phyloP scores from a whole-genome alignment of 2,888 invertebrate genomes.

The Steinernema carpocapsae region DNA sequence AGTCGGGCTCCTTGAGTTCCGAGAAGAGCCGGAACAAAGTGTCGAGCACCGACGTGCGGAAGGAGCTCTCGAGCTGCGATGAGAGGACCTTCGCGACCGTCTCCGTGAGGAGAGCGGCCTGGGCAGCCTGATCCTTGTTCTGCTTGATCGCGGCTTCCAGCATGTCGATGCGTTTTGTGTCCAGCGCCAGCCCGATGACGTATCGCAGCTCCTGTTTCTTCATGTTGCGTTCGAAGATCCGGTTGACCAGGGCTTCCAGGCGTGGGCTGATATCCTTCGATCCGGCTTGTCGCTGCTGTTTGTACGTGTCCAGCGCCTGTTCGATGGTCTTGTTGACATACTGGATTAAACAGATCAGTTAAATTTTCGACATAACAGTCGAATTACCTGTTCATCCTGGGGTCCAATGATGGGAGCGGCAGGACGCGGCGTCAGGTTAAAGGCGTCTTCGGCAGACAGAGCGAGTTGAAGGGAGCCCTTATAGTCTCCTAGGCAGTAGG shows the following conservation, averaged over 20 bases:
- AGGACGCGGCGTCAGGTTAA: conserved; percentile 89
- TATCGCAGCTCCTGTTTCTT: conserved; percentile 71
- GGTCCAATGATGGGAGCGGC: conserved; percentile 74
- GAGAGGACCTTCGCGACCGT: conserved; percentile 96
- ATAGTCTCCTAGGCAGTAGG: conserved; percentile 95
- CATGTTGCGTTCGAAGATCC: conserved; percentile 94
- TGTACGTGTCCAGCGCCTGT: conserved; percentile 63
- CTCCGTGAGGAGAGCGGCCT: conserved; percentile 87
- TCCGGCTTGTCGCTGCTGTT: conserved; percentile 39
- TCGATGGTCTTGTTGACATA: conserved; percentile 64
- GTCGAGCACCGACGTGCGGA: conserved; percentile 86
- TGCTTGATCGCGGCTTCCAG: conserved; percentile 83
- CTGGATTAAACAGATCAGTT: conserved; percentile 39
- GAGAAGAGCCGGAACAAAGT: conserved; percentile 87
- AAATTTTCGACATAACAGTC: not conserved
- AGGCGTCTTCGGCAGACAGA: conserved; percentile 84
- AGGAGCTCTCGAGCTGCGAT: conserved; percentile 88
- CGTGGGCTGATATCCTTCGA: conserved; percentile 68
- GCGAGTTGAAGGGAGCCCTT: conserved; percentile 97
- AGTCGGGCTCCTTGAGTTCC: conserved; percentile 81
- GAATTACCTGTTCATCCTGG: conserved; percentile 55
- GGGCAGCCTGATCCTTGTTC: conserved; percentile 60
- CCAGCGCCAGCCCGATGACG: conserved; percentile 92
- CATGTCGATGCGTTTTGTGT: conserved; percentile 94
- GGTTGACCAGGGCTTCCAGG: conserved; percentile 89